These are phyloP conservation scores for Zaprionus bogoriensis DNA, from an alignment of 2,888 invertebrate genomes.

Conservation along the genomic window DNA sequence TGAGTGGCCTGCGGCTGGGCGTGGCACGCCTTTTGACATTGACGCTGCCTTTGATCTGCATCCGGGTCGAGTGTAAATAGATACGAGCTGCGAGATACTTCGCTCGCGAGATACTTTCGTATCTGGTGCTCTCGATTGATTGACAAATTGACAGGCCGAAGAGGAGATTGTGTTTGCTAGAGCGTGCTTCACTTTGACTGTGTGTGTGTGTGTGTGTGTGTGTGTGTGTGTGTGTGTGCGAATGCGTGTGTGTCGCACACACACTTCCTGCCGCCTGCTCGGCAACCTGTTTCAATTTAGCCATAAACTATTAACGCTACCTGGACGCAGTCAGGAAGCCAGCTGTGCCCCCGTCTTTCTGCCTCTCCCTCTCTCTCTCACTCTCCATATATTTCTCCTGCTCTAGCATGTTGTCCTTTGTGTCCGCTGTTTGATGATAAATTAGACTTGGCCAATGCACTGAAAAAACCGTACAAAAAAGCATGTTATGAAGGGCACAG, in stretches of 20 bases:
- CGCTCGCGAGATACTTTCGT: background rate
- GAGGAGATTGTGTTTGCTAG: background rate
- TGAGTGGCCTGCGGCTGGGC: background rate
- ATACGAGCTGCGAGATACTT: background rate
- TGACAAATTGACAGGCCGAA: slow-evolving; percentile 5
- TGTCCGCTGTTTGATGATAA: slow-evolving; percentile 72
- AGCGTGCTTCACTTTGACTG: no score
- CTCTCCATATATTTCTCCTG: background rate
- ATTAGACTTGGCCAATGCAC: slow-evolving; percentile 57
- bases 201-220: background rate
- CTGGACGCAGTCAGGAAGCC: slow-evolving; percentile 67
- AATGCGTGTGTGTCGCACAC: background rate
- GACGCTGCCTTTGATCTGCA: slow-evolving; percentile 32
- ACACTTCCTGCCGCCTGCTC: slow-evolving; percentile 29
- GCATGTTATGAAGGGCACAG: slow-evolving; percentile 17
- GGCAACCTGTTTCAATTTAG: slow-evolving; percentile 76
- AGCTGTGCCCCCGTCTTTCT: slow-evolving; percentile 61
- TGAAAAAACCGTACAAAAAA: slow-evolving; percentile 17
- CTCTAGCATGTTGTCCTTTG: slow-evolving; percentile 26
- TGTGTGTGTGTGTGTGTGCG: background rate
- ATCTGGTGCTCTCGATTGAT: no score
- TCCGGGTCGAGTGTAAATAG: slow-evolving; percentile 12
- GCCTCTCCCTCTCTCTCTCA: background rate
- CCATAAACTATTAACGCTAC: slow-evolving; percentile 61
- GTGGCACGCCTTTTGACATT: slow-evolving; percentile 1